phyloP scores from a whole-genome alignment of 2,797 vertebrate genomes.

The Adrianichthys oophorus region DNA sequence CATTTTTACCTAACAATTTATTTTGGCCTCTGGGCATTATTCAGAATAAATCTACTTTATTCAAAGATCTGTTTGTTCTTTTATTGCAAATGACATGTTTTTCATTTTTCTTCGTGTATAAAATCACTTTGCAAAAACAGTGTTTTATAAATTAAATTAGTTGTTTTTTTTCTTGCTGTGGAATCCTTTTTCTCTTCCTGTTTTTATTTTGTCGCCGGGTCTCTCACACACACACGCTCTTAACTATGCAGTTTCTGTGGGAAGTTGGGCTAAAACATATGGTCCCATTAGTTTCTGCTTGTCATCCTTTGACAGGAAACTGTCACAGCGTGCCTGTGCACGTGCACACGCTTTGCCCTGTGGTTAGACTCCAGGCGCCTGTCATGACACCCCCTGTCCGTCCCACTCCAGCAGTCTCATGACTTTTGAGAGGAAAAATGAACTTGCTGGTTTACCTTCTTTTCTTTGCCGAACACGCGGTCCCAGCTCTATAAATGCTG shows the following conservation, averaged over 20 bases:
- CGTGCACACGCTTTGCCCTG: constrained; percentile 24
- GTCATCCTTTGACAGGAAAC: constrained; percentile 63
- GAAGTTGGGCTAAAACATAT: constrained; percentile 53
- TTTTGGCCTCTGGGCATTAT: no score
- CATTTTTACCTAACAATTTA: no score
- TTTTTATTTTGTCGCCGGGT: no score
- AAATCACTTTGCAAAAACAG: no score
- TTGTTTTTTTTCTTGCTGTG: no score
- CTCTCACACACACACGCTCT: neutral
- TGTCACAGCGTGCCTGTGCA: constrained; percentile 33
- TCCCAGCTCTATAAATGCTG: constrained; percentile 4
- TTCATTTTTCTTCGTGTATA: no score
- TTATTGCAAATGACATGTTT: no score
- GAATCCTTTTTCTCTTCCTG: no score
- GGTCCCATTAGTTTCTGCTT: constrained; percentile 68
- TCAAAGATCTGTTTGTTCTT: no score
- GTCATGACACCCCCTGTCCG: constrained; percentile 47
- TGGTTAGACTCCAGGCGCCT: constrained; percentile 47
- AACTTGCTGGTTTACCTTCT: constrained; percentile 4
- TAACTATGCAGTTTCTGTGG: constrained; percentile 38
- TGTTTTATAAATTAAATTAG: no score
- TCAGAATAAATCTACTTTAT: no score
- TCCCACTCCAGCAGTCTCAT: constrained; percentile 38
- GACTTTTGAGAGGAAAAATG: constrained; percentile 28
- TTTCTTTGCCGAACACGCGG: constrained; percentile 7